Evolutionary conservation across 1,140 invertebrate genomes (phyloP).

Genomic region (Nephotettix cincticeps): DNA sequence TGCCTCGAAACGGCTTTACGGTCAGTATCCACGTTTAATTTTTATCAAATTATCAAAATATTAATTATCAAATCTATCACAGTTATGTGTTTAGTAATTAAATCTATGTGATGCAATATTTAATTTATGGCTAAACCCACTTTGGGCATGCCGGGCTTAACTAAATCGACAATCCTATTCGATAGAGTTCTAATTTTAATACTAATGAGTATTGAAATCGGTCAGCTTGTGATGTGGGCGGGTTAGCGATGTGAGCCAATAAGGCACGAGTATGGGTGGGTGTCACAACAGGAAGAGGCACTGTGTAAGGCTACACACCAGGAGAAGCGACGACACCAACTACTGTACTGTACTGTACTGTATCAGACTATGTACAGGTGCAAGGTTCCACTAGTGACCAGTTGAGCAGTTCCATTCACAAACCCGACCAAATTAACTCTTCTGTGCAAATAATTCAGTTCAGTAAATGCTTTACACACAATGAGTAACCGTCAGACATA

Average conservation of each 20-base stretch:
- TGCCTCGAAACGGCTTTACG: not conserved
- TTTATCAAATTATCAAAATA: not conserved
- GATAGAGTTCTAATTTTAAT: not conserved
- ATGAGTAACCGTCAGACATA: too few relatives aligned
- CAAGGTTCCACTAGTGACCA: not conserved
- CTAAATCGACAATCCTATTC: not conserved
- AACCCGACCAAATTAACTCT: too few relatives aligned
- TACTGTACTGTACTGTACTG: not conserved
- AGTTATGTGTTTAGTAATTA: not conserved
- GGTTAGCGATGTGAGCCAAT: not conserved
- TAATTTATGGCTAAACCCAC: too few relatives aligned
- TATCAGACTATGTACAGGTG: not conserved
- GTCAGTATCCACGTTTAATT: not conserved
- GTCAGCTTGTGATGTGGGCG: not conserved
- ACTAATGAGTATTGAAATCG: not conserved
- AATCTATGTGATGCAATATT: not conserved
- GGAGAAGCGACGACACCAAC: constrained; percentile 25
- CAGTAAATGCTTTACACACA: too few relatives aligned
- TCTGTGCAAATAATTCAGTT: too few relatives aligned
- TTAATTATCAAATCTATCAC: not conserved
- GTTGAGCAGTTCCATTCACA: constrained; percentile 17
- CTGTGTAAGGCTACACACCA: constrained; percentile 32
- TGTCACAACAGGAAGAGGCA: constrained; percentile 27
- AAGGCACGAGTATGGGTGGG: constrained; percentile 6
- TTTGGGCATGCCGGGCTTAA: too few relatives aligned